Evolutionary conservation across 92 coral and sea anemone genomes (phyloP).

Genomic region (Phymanthus crucifer): DNA sequence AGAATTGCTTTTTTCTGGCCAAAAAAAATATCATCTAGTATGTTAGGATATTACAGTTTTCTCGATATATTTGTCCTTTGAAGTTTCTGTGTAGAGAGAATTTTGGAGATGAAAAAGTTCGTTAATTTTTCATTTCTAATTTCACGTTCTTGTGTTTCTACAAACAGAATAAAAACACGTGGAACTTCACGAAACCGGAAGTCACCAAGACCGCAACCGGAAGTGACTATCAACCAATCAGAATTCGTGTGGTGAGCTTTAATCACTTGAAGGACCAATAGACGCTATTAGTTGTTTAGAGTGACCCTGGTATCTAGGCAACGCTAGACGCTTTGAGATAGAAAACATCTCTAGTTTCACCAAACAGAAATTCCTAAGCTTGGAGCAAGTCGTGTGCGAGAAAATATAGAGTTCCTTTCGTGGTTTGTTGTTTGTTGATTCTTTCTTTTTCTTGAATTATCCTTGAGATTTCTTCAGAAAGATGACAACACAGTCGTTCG

Average conservation of each 20-base stretch:
- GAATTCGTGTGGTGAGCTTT: constrained; percentile 9
- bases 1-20: too few relatives aligned
- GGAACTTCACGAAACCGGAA: constrained; percentile 33
- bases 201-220: constrained; percentile 31
- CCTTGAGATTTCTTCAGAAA: constrained; percentile 7
- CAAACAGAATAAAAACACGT: constrained; percentile 35
- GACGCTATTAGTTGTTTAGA: constrained; percentile 30
- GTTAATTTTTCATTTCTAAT: not conserved
- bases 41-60: not conserved
- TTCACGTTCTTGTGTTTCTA: constrained; percentile 37
- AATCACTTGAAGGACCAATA: constrained; percentile 34
- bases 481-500: constrained; percentile 79
- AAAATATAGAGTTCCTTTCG: constrained; percentile 14
- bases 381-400: not conserved
- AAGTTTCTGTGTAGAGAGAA: not conserved
- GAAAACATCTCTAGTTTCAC: constrained; percentile 67
- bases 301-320: constrained; percentile 58
- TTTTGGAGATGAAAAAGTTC: not conserved
- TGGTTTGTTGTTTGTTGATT: constrained; percentile 2
- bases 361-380: constrained; percentile 70
- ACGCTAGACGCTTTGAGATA: constrained; percentile 85
- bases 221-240: constrained; percentile 53
- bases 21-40: not conserved
- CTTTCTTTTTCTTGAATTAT: not conserved
- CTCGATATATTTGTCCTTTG: not conserved